phyloP scores from a whole-genome alignment of 35 echinoderm and acorn worm genomes.

The Lytechinus variegatus region DNA sequence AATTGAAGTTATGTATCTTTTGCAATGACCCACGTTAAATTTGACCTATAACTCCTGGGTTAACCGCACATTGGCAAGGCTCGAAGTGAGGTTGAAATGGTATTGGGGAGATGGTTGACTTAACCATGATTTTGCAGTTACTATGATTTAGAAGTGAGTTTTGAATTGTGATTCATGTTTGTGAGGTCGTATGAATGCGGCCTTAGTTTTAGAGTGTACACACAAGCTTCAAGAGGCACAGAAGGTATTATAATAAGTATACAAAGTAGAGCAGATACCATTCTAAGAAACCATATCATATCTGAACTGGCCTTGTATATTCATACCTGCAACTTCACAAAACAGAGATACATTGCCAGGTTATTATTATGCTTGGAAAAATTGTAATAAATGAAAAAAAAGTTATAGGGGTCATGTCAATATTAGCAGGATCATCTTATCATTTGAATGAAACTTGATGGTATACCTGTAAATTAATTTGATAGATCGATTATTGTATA shows the following conservation, averaged over 20 bases:
- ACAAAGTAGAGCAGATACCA: background rate
- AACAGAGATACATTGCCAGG: background rate
- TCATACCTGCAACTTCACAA: background rate
- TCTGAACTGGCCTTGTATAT: background rate
- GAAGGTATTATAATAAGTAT: background rate
- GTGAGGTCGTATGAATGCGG: too few relatives aligned
- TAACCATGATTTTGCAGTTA: too few relatives aligned
- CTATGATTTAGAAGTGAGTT: too few relatives aligned
- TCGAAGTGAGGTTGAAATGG: too few relatives aligned
- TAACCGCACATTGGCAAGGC: too few relatives aligned
- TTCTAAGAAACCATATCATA: background rate
- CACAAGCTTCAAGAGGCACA: too few relatives aligned
- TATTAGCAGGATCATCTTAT: background rate
- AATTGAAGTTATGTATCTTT: too few relatives aligned
- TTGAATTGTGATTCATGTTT: too few relatives aligned
- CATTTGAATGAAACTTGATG: background rate
- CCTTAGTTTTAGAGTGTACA: too few relatives aligned
- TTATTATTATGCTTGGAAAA: background rate
- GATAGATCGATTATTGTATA: background rate
- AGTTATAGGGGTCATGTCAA: background rate
- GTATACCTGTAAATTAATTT: background rate
- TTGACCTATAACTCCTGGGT: too few relatives aligned
- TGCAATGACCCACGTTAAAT: too few relatives aligned
- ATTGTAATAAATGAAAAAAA: background rate
- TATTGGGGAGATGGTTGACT: too few relatives aligned